Evolutionary conservation across 92 coral and sea anemone genomes (phyloP).

Genomic region (Porites rus): DNA sequence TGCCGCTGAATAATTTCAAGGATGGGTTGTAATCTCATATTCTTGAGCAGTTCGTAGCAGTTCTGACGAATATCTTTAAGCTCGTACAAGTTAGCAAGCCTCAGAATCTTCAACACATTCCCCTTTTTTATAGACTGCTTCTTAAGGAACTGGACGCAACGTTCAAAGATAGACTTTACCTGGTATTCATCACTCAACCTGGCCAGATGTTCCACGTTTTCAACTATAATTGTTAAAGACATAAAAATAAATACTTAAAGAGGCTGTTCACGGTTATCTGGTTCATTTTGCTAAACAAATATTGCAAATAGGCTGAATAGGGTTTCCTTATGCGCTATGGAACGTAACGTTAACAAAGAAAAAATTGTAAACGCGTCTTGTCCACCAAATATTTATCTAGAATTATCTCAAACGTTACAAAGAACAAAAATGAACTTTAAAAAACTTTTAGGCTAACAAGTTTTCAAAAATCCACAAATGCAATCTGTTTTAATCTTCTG

Average conservation of each 20-base stretch:
- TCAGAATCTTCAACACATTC: constrained; percentile 29
- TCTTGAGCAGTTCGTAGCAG: constrained; percentile 1
- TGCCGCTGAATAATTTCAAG: not conserved
- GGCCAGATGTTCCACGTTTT: constrained; percentile 18
- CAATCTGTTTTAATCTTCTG: too few species aligned
- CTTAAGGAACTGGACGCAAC: constrained; percentile 26
- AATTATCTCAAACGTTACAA: too few species aligned
- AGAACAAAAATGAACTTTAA: too few species aligned
- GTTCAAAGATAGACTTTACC: constrained; percentile 25
- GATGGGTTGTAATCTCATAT: constrained; percentile 4
- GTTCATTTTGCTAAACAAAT: too few species aligned
- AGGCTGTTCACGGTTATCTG: too few species aligned
- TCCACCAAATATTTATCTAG: too few species aligned
- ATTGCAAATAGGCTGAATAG: too few species aligned
- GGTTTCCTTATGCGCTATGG: too few species aligned
- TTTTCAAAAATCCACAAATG: too few species aligned
- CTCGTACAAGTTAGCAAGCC: constrained; percentile 18
- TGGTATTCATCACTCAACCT: constrained; percentile 44
- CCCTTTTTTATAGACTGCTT: not conserved
- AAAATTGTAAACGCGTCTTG: too few species aligned
- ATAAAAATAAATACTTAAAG: not conserved
- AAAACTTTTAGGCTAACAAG: too few species aligned
- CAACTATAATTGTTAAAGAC: not conserved
- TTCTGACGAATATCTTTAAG: constrained; percentile 1
- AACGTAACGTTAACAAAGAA: too few species aligned